A percentile compares a stretch with the other conserved stretches of the same genome.
phyloP scores from a whole-genome alignment of 2,113 vertebrate genomes.

The Pampusana beccarii region DNA sequence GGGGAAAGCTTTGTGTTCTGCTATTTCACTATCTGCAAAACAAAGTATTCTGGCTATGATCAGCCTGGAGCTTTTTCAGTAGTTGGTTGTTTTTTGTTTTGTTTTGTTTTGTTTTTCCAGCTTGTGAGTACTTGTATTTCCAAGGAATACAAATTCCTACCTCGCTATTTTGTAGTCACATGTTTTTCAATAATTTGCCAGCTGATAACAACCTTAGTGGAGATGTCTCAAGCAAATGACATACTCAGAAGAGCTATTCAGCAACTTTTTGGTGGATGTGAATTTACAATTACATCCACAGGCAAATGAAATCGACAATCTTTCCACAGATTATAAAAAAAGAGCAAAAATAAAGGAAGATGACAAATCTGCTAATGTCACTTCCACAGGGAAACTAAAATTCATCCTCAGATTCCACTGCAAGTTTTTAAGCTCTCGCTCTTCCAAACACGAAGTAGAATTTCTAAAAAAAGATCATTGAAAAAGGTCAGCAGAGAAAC shows the following conservation, averaged over 20 bases:
- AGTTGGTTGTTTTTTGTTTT: too few relatives aligned
- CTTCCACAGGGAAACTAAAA: not conserved
- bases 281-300: not conserved
- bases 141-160: not conserved
- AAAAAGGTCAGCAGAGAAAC: not conserved
- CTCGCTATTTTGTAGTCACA: not conserved
- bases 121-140: not conserved
- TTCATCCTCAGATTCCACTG: not conserved
- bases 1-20: not conserved
- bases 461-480: not conserved
- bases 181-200: not conserved
- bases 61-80: not conserved
- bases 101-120: too few relatives aligned
- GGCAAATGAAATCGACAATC: not conserved
- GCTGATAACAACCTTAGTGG: not conserved
- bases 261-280: not conserved
- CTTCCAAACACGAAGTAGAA: not conserved
- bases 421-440: not conserved
- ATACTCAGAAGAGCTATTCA: not conserved
- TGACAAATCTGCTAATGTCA: not conserved
- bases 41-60: not conserved
- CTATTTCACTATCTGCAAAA: not conserved
- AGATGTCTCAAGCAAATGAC: not conserved
- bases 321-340: not conserved
- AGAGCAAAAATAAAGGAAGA: not conserved